A percentile compares a stretch with the other conserved stretches of the same genome.
These are phyloP conservation scores for Malurus elegans DNA, from an alignment of 2,113 vertebrate species.

Conservation along the genomic window DNA sequence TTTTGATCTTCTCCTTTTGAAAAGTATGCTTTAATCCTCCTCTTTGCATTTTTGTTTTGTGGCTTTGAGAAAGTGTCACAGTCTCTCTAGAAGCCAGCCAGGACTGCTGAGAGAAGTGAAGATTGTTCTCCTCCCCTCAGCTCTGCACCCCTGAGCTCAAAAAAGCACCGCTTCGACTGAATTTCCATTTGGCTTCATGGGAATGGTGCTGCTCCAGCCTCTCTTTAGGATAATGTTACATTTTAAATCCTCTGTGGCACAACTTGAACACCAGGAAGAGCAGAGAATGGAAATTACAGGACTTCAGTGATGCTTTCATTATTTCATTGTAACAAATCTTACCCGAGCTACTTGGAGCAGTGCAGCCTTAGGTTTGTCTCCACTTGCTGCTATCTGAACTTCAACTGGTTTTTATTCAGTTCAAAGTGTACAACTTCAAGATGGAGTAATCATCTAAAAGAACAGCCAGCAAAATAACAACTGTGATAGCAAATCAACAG, in stretches of 20 bases:
- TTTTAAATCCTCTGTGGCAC: not conserved
- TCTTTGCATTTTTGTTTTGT: not conserved
- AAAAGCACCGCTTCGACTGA: not conserved
- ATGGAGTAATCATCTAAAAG: not conserved
- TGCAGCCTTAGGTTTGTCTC: not conserved
- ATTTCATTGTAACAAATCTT: not conserved
- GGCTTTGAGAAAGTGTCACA: not conserved
- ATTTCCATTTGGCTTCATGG: not conserved
- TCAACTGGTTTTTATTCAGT: not conserved
- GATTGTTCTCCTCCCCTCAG: not conserved
- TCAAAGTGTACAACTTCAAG: not conserved
- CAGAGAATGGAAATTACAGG: not conserved
- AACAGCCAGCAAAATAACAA: not conserved
- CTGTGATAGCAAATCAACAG: not conserved
- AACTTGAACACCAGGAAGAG: not conserved
- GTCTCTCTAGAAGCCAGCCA: not conserved
- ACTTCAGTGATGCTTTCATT: not conserved
- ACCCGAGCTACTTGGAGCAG: not conserved
- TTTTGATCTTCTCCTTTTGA: not conserved
- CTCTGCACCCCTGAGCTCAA: not conserved
- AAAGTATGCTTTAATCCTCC: not conserved
- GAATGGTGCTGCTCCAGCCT: not conserved
- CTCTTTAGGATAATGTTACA: not conserved
- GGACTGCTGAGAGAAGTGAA: not conserved
- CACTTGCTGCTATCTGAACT: not conserved